Evolutionary conservation across 2,888 invertebrate species (phyloP).

Genomic region (Clivina fossor): DNA sequence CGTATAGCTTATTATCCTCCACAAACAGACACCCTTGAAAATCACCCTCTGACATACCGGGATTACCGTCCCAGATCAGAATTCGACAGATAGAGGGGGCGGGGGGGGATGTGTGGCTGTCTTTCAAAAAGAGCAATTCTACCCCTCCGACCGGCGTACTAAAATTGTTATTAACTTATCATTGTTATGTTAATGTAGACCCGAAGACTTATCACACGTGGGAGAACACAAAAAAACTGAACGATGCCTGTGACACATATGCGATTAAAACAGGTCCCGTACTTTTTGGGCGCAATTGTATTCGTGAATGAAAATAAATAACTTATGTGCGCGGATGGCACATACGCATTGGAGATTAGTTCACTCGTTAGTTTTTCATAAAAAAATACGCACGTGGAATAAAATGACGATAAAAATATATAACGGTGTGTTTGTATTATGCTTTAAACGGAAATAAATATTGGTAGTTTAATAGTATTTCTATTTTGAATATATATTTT

Average conservation of each 20-base stretch:
- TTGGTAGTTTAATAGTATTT: too few relatives aligned
- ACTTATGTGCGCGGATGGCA: too few relatives aligned
- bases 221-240: conserved; percentile 17
- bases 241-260: conserved; percentile 9
- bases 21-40: not conserved
- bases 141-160: conserved; percentile 38
- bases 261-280: conserved; percentile 8
- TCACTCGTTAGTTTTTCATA: too few relatives aligned
- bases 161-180: conserved; percentile 46
- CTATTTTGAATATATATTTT: too few relatives aligned
- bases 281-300: too few relatives aligned
- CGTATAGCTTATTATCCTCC: not conserved
- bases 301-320: too few relatives aligned
- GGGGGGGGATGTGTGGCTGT: too few relatives aligned
- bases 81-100: conserved; percentile 18
- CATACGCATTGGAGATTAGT: too few relatives aligned
- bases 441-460: too few relatives aligned
- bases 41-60: not conserved
- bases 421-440: too few relatives aligned
- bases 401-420: too few relatives aligned
- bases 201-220: conserved; percentile 41
- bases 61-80: conserved; percentile 22
- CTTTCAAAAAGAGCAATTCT: conserved; percentile 44
- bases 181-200: conserved; percentile 44
- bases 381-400: too few relatives aligned